phyloP scores from a whole-genome alignment of 2,113 vertebrate genomes.

The Carassius carassius region DNA sequence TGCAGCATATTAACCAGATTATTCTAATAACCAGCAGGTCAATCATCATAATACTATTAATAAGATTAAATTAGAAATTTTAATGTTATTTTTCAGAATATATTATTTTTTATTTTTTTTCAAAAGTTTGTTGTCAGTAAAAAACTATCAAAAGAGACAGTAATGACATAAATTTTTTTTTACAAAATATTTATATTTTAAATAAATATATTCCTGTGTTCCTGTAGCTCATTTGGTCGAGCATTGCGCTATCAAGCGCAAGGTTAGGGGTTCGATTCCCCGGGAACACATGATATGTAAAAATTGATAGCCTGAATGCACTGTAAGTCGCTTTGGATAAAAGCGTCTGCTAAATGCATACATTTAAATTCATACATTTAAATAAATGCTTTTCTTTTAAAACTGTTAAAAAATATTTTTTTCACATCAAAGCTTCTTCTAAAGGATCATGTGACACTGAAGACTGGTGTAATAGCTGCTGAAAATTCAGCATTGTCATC shows the following conservation, averaged over 20 bases:
- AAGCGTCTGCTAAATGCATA: too few species aligned
- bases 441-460: neutral
- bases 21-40: neutral
- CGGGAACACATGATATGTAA: too few species aligned
- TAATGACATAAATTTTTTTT: too few species aligned
- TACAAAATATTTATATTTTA: too few species aligned
- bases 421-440: too few species aligned
- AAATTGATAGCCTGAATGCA: too few species aligned
- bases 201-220: too few species aligned
- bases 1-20: slow-evolving; percentile 5
- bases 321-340: too few species aligned
- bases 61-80: neutral
- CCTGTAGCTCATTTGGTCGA: too few species aligned
- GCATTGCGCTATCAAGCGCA: too few species aligned
- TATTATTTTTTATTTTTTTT: neutral
- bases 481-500: neutral
- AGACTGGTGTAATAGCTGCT: neutral
- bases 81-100: neutral
- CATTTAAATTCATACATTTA: too few species aligned
- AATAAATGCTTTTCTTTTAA: neutral
- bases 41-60: neutral
- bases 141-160: neutral
- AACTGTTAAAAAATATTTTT: neutral
- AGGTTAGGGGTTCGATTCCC: too few species aligned
- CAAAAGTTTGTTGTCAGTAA: neutral